Evolutionary conservation across 2,113 vertebrate genomes (phyloP).

Genomic region (Charina bottae): DNA sequence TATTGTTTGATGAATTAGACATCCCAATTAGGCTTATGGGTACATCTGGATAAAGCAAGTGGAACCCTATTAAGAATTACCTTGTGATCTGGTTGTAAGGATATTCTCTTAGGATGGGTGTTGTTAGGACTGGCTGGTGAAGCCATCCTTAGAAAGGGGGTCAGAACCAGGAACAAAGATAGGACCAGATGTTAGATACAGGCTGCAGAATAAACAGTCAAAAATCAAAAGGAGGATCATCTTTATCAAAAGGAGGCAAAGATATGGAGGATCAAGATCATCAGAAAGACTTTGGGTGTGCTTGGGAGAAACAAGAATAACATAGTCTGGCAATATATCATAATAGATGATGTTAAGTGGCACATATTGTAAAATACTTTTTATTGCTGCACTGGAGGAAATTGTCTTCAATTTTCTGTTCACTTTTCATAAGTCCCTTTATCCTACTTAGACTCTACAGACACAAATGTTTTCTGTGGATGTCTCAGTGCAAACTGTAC

Average conservation of each 20-base stretch:
- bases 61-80: not conserved
- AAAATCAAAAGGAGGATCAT: not conserved
- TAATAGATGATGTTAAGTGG: not conserved
- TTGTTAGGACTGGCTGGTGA: not conserved
- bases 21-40: not conserved
- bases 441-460: conserved; percentile 30
- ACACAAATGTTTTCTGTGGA: conserved; percentile 27
- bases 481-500: conserved; percentile 42
- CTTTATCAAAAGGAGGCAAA: not conserved
- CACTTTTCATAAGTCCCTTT: conserved; percentile 11
- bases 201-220: not conserved
- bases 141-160: not conserved
- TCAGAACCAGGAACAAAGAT: too few relatives aligned
- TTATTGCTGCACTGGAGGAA: conserved; percentile 28
- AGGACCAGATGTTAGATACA: not conserved
- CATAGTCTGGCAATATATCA: not conserved
- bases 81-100: not conserved
- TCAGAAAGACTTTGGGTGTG: not conserved
- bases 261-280: not conserved
- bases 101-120: not conserved
- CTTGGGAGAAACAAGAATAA: not conserved
- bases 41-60: not conserved
- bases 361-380: not conserved
- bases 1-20: not conserved
- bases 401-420: conserved; percentile 26